Base-by-base conservation (phyloP, 2,797 vertebrate species). In the Phrynocephalus vlangalii region DNA sequence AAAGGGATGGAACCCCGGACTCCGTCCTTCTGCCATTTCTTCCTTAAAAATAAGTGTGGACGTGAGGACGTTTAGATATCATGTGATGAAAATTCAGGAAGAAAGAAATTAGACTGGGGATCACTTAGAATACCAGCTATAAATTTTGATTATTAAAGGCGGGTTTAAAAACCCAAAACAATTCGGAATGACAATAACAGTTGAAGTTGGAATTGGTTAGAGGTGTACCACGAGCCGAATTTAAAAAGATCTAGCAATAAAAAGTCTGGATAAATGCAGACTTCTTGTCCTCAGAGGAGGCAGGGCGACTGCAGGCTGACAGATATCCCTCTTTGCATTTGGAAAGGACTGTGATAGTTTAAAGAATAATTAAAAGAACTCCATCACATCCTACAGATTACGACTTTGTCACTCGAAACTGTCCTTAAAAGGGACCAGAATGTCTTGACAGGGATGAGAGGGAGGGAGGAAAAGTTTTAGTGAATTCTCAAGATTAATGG, bases 251-350 rank as follows among this genome's bases (percentile, higher is more conserved):
- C 75, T 33, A 50, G 20, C 10, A 33, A 33, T 33, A 33, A 33
- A 33, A 33, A 33, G 33, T 33, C 26, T 67, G 48, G 16, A 11
- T 60, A 24, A 85, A 82, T 83, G 30, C 9, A 2, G 93, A 92
- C 85, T 91, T 92, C 30, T 90, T 7, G 16, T 82, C 87, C 89
- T 92, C 75, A 87, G 89, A 79, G 24, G 77, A 83, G 89, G 82
- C 71, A 86, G 87, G 72, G 22, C 83, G 1, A 66, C 86, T 88
- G 87, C 52, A 81, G 0, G 79, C 91, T 89, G 80, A 71, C 9
- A 50, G 82, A 26, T 56, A 76, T 76, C 16, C 30, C 63, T 75
- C 66, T 66, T 91, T 91, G 56, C 10, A 87, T 72, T 70, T 71
- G 66, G n/a, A 33, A 8, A 82, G 44, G 30, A 77, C 9, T 82